Conservation (phyloP, 2,888 invertebrate species). For the Sialis lutaria region DNA sequence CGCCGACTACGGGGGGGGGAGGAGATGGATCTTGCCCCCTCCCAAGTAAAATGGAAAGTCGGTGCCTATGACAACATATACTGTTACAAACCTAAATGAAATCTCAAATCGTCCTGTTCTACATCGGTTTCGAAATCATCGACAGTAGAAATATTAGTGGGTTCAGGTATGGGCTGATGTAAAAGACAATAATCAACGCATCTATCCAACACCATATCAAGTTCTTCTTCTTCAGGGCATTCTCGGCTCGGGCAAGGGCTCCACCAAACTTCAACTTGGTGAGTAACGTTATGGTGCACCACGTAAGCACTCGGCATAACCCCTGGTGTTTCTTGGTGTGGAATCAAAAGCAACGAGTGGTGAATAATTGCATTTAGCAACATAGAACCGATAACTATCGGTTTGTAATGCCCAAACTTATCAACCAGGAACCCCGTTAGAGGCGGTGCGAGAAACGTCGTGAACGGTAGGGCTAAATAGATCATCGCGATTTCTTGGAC, state of each 20-base stretch:
- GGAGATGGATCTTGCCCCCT: no score
- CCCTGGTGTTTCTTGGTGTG: constrained; percentile 62
- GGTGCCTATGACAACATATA: no score
- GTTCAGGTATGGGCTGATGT: constrained; percentile 10
- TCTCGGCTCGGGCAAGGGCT: constrained; percentile 65
- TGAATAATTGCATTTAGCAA: constrained; percentile 63
- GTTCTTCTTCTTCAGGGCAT: constrained; percentile 56
- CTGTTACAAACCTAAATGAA: constrained; percentile 34
- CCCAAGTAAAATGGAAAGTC: no score
- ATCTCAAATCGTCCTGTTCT: constrained; percentile 34
- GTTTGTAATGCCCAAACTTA: constrained; percentile 72
- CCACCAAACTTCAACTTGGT: constrained; percentile 68
- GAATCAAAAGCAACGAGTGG: constrained; percentile 60
- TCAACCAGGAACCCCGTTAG: constrained; percentile 73
- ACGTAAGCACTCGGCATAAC: constrained; percentile 58
- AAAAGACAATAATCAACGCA: constrained; percentile 57
- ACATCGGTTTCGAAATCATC: constrained; percentile 21
- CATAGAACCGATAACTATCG: constrained; percentile 61
- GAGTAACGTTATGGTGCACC: constrained; percentile 52
- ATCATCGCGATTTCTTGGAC: constrained; percentile 77
- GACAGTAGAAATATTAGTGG: constrained; percentile 11
- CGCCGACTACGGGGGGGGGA: no score
- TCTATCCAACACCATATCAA: constrained; percentile 52
- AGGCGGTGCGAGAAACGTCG: constrained; percentile 72
- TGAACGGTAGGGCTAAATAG: constrained; percentile 70